Base-by-base conservation (phyloP, 1,140 invertebrate species). In the Mylabris phalerata region DNA sequence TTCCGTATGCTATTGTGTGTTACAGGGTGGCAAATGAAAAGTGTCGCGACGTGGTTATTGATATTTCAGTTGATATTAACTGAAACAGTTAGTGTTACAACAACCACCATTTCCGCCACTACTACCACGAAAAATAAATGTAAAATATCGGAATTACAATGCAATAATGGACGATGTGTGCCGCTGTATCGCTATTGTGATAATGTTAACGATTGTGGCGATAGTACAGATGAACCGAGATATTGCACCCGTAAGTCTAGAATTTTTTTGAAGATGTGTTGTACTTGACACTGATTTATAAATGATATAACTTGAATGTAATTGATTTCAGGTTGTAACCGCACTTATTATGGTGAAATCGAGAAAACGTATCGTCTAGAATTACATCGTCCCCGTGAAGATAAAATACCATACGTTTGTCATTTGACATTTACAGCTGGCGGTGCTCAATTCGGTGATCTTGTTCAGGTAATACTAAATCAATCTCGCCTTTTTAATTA, bases 351-450 rank as follows among this genome's bases (percentile, higher is more conserved):
- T 59, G 90, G 90, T 1, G 87, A 91, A 67, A 83, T 90, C 40
- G 89, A 88, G 3, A 84, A 85, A 65, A 92, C 89, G 1, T 92
- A 92, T 70, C 82, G 88, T 58, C 63, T 91, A 73, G 88, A 92
- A 72, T 77, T 92, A 25, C 88, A 90, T 74, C 80, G 88, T 62
- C 89, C 88, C 10, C 84, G 88, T 62, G 85, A 89, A 73, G 88
- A 90, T 68, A 82, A 86, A 67, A 83, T 92, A 66, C 90, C 90
- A 46, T 92, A 89, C 75, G 82, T 90, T 54, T 93, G 90, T 73
- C 84, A 89, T 61, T 80, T 93, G 52, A 92, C 89, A 39, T 89
- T 93, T 64, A 87, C 83, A n/a, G 90, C 90, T 41, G 85, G 83
- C 50, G 90, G 89, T n/a, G 86, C 84, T 3, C 80, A 86, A 55